Conservation (phyloP, 2,113 vertebrate species). For the Bagarius yarrelli region DNA sequence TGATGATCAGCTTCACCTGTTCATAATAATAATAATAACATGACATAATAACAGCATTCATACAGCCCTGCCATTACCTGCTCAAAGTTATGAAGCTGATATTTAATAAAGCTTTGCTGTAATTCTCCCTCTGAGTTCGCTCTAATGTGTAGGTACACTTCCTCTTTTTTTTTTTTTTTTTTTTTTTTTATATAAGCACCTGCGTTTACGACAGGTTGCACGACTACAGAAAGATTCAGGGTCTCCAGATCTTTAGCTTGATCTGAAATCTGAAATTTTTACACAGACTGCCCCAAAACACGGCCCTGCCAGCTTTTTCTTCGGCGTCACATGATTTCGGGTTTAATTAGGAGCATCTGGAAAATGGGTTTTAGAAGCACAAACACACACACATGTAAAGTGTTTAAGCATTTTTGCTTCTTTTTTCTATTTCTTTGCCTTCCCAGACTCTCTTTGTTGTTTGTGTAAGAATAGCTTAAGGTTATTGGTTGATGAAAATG, state of each 20-base stretch:
- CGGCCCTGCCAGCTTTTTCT: conserved; percentile 46
- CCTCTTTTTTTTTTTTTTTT: background rate
- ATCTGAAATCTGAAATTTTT: conserved; percentile 58
- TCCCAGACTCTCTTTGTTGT: background rate
- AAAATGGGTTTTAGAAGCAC: background rate
- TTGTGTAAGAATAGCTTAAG: background rate
- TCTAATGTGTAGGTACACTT: conserved; percentile 19
- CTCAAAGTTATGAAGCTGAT: conserved; percentile 20
- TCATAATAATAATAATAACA: conserved; percentile 19
- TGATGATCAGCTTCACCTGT: conserved; percentile 1
- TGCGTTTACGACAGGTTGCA: background rate
- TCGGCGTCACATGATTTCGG: conserved; percentile 41
- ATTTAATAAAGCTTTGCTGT: background rate
- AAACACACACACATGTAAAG: background rate
- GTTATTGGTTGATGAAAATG: background rate
- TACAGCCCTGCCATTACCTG: background rate
- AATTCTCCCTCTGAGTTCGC: background rate
- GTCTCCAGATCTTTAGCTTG: conserved; percentile 51
- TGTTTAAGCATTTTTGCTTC: background rate
- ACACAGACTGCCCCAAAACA: conserved; percentile 56
- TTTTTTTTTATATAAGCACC: conserved; percentile 2
- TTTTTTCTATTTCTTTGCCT: background rate
- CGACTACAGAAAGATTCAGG: background rate
- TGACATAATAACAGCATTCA: background rate
- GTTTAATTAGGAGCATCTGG: conserved; percentile 33